Evolutionary conservation across 1,140 invertebrate genomes (phyloP).

Genomic region (Wasmannia auropunctata): DNA sequence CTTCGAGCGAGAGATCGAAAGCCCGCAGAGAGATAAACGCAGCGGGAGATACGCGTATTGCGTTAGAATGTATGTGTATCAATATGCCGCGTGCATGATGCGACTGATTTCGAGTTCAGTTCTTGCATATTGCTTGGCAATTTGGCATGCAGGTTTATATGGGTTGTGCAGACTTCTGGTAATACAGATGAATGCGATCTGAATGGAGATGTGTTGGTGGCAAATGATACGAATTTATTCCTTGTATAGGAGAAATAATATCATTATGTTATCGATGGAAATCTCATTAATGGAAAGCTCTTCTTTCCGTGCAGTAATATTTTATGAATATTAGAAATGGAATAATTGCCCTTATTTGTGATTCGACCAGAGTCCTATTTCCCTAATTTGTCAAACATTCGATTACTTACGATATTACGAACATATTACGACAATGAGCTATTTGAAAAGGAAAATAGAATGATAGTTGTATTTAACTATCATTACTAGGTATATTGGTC

Average conservation of each 20-base stretch:
- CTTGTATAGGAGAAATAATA: background rate
- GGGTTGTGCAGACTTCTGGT: background rate
- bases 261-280: background rate
- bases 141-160: background rate
- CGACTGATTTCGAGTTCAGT: constrained; percentile 11
- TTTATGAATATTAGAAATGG: background rate
- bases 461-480: background rate
- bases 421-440: background rate
- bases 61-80: background rate
- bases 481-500: background rate
- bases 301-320: background rate
- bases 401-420: no score
- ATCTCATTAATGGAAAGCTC: background rate
- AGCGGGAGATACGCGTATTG: background rate
- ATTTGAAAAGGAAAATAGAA: background rate
- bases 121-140: background rate
- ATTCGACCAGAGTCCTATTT: background rate
- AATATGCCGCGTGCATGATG: background rate
- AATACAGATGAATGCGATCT: background rate
- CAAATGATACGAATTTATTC: background rate
- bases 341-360: background rate
- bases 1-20: background rate
- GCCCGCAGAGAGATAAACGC: background rate
- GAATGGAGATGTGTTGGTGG: background rate
- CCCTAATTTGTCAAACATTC: background rate